phyloP scores from a whole-genome alignment of 2,797 vertebrate species.

The Melanotaenia trifasciata region DNA sequence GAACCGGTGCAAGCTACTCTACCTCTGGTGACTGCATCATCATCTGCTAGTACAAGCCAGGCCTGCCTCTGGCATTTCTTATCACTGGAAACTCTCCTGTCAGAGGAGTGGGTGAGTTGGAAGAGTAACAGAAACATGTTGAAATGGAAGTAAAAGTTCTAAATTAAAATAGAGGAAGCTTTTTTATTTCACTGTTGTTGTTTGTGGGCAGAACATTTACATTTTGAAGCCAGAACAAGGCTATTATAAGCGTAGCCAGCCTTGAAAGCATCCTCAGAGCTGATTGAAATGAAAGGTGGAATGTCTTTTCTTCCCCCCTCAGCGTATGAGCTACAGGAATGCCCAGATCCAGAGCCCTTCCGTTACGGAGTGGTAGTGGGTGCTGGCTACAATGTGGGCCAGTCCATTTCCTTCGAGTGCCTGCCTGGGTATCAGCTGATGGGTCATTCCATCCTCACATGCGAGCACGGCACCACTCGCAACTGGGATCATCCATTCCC shows the following conservation, averaged over 20 bases:
- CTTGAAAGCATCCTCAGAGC: background rate
- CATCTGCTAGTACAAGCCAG: slow-evolving; percentile 33
- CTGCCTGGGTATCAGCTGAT: slow-evolving; percentile 92
- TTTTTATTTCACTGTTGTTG: background rate
- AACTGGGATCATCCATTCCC: slow-evolving; percentile 97
- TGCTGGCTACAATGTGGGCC: slow-evolving; percentile 95
- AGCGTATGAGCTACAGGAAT: slow-evolving; percentile 94
- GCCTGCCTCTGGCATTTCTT: slow-evolving; percentile 38
- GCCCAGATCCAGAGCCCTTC: slow-evolving; percentile 96
- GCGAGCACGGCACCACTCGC: slow-evolving; percentile 94
- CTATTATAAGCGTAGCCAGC: background rate
- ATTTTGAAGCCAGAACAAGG: background rate
- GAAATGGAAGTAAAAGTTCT: slow-evolving; percentile 28
- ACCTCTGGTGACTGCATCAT: slow-evolving; percentile 56
- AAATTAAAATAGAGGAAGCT: slow-evolving; percentile 25
- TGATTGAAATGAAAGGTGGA: slow-evolving; percentile 1
- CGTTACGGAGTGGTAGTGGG: slow-evolving; percentile 92
- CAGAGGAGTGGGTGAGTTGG: slow-evolving; percentile 39
- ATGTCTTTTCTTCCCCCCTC: slow-evolving; percentile 5
- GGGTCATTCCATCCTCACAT: slow-evolving; percentile 94
- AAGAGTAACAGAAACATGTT: slow-evolving; percentile 26
- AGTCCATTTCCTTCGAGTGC: slow-evolving; percentile 98
- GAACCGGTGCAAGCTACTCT: slow-evolving; percentile 37
- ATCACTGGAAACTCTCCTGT: slow-evolving; percentile 32
- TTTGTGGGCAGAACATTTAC: background rate